Conservation (phyloP, 2,113 vertebrate genomes). For the Nannospalax galili region DNA sequence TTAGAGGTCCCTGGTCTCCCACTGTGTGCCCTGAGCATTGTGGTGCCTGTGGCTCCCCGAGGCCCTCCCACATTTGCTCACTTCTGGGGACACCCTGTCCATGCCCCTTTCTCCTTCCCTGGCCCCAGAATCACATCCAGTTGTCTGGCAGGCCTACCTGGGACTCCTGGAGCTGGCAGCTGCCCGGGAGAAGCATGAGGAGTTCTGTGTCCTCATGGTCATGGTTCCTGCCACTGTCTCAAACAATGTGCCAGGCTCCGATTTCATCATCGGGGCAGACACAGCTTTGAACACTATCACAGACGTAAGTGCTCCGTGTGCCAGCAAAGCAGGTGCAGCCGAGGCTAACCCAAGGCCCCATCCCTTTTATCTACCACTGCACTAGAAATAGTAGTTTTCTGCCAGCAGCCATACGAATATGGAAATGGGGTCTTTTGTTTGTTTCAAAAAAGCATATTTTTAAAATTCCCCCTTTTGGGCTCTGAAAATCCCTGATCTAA, state of each 20-base stretch:
- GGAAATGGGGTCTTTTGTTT: not conserved
- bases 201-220: constrained; percentile 96
- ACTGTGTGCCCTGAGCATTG: constrained; percentile 87
- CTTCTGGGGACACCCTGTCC: constrained; percentile 49
- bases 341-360: constrained; percentile 32
- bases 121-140: constrained; percentile 64
- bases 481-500: not conserved
- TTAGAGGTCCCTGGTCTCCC: constrained; percentile 73
- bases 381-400: constrained; percentile 36
- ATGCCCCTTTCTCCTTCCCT: not conserved
- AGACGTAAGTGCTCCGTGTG: constrained; percentile 91
- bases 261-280: constrained; percentile 98
- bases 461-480: not conserved
- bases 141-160: constrained; percentile 93
- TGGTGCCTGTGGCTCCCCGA: constrained; percentile 90
- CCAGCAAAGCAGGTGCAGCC: constrained; percentile 72
- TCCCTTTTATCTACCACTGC: constrained; percentile 84
- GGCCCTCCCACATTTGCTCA: too few relatives aligned
- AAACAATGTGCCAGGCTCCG: constrained; percentile 98
- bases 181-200: constrained; percentile 90
- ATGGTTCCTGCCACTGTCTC: constrained; percentile 99
- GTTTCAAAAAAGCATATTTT: not conserved
- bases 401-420: not conserved
- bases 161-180: constrained; percentile 94
- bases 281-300: constrained; percentile 99